Evolutionary conservation across 2,797 vertebrate genomes (phyloP), one percentile per base, ranked within the genome.

Genomic region (Microtus californicus): DNA sequence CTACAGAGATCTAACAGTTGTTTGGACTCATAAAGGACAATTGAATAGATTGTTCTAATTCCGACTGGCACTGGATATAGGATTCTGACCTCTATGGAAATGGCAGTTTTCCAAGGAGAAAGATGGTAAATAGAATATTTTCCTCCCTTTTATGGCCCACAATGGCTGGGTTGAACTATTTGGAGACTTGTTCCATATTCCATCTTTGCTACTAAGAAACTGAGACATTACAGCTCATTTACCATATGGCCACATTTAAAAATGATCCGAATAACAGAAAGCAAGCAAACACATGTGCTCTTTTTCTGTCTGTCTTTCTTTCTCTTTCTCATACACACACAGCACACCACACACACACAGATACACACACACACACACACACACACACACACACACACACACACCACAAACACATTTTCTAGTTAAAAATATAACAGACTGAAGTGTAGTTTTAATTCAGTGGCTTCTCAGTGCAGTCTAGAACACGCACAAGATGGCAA

Each of bases 31-130:
- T 97, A 98, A 98, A 98, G 95, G 98, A 96, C 96, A 97, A 98
- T 98, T 96, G 93, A 97, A 98, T 98, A 97, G 97, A 97, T 96
- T 98, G 97, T 98, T 98, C 96, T 98, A 97, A 98, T 98, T 98
- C 97, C 89, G 97, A 97, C 94, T 97, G 97, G 97, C 97, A 97
- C 25, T 94, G 87, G 82, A 96, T 92, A 95, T 95, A 90, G 56
- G 78, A 97, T 97, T 98, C 96, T 97, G 96, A 98, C 98, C 98
- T 98, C 92, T 87, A 80, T 61, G 12, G 88, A 96, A 98, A 96
- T 2, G 63, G 76, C 40, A 6, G 89, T 89, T 90, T 89, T 98
- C 97, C 76, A 95, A 96, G 94, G 89, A 95, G 97, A 96, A 93
- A 94, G 95, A 79, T 95, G 92, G 85, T 95, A 89, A 97, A 97